A percentile compares a stretch with the other conserved stretches of the same genome.
phyloP scores from a whole-genome alignment of 2,888 invertebrate species.

The Xanthorhoe designata region DNA sequence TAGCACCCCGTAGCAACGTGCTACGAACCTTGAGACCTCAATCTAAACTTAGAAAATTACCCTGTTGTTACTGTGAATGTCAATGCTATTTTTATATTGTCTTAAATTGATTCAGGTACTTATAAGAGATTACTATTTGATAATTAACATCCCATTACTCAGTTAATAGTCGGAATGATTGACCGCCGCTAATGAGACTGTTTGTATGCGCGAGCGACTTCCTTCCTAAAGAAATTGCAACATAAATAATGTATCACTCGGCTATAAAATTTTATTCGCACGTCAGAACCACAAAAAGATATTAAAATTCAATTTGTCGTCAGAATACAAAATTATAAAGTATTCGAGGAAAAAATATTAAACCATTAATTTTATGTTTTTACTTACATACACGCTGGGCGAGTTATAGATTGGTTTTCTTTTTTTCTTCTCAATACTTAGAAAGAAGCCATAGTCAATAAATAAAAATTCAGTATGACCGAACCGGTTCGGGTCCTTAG shows the following conservation, averaged over 20 bases:
- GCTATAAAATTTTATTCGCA: conserved; percentile 30
- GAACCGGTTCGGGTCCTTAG: no score
- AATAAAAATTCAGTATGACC: no score
- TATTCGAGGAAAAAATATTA: background rate
- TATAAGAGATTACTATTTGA: background rate
- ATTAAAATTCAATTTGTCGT: conserved; percentile 35
- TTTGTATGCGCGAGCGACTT: conserved; percentile 27
- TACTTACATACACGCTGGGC: background rate
- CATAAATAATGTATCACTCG: conserved; percentile 31
- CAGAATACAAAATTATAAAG: conserved; percentile 23
- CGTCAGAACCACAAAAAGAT: conserved; percentile 36
- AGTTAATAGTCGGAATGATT: background rate
- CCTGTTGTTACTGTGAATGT: background rate
- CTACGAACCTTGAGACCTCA: background rate
- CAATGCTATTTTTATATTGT: background rate
- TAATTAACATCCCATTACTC: conserved; percentile 13
- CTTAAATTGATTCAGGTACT: background rate
- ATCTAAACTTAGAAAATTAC: background rate
- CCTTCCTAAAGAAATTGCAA: conserved; percentile 27
- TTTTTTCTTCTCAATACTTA: no score
- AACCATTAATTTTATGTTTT: background rate
- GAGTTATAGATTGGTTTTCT: no score
- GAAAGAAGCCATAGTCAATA: no score
- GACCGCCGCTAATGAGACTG: conserved; percentile 29
- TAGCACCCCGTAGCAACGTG: background rate